Evolutionary conservation across 2,113 vertebrate genomes (phyloP), one percentile per base, ranked within the genome.

Genomic region (Rostratula benghalensis): DNA sequence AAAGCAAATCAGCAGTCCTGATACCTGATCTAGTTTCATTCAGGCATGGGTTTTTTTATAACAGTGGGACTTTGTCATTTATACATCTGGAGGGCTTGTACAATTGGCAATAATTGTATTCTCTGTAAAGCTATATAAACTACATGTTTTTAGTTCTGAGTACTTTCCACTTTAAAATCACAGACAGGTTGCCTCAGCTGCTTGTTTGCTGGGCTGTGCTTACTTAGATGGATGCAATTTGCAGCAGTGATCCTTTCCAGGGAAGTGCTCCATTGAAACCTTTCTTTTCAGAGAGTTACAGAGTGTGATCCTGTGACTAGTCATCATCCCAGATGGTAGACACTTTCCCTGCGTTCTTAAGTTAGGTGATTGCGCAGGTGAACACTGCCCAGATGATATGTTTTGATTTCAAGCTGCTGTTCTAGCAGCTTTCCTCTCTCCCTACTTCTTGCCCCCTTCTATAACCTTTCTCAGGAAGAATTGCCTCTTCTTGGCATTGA

Each of bases 121-220:
- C 75, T 79, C 60, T 73, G 59, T 41, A 41, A 93, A 79, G 71
- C 93, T 75, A 2, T 13, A 59, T 61, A 37, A 12, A 3, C 19
- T 21, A n/a, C 30, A 1, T n/a, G 39, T 54, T 78, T 92, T 78
- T 61, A 61, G 23, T 80, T 94, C 93, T 59, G 89, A 68, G 48
- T 56, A 20, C 77, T 85, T 92, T 67, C 73, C 75, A 63, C 50
- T 91, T 45, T 56, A 50, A 92, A 88, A 64, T 82, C 93, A 46
- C 65, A 53, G 93, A 46, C 65, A 93, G 87, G 91, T 96, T 94
- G 54, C 68, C 56, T 33, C 90, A 91, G 90, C 81, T 95, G 94
- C 77, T 79, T 67, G 67, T 85, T 81, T 75, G 85, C 71, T 56
- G 71, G 39, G 56, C 69, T 87, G 45, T 85, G 71, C 70, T 95